Conservation (phyloP, 2,113 vertebrate species). For the Dolichotis patagonum region DNA sequence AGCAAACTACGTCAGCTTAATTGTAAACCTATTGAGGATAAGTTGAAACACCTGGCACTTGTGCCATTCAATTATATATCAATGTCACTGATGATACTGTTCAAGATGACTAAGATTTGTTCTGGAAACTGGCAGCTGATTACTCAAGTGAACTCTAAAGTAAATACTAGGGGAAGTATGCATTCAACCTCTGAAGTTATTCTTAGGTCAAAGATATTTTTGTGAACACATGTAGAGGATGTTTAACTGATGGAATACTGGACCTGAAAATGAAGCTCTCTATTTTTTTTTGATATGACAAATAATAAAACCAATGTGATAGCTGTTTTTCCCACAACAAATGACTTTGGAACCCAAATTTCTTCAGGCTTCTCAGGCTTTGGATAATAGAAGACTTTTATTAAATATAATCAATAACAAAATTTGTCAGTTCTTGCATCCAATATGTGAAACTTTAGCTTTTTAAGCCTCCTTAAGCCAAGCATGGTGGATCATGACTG, state of each 20-base stretch:
- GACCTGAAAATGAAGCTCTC: slow-evolving; percentile 30
- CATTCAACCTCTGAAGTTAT: slow-evolving; percentile 41
- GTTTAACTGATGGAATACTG: slow-evolving; percentile 41
- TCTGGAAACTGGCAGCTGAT: slow-evolving; percentile 49
- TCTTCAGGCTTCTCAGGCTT: slow-evolving; percentile 7
- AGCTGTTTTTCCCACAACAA: neutral
- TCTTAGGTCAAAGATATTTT: slow-evolving; percentile 56
- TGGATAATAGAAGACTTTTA: neutral
- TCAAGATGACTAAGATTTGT: slow-evolving; percentile 53
- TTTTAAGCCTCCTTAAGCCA: neutral
- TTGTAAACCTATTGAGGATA: slow-evolving; percentile 42
- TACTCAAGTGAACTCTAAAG: slow-evolving; percentile 47
- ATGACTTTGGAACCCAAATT: neutral
- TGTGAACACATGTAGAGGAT: slow-evolving; percentile 31
- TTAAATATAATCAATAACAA: neutral
- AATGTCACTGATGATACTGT: slow-evolving; percentile 20
- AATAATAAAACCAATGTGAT: slow-evolving; percentile 41
- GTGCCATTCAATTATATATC: slow-evolving; percentile 55
- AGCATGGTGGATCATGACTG: neutral
- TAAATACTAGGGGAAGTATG: slow-evolving; percentile 39
- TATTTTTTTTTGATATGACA: slow-evolving; percentile 44
- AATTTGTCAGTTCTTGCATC: slow-evolving; percentile 26
- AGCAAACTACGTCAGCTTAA: slow-evolving; percentile 12
- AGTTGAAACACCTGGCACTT: slow-evolving; percentile 35
- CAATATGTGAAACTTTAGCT: neutral